Conservation (phyloP, 1,140 invertebrate genomes). For the Ganaspis sp. region DNA sequence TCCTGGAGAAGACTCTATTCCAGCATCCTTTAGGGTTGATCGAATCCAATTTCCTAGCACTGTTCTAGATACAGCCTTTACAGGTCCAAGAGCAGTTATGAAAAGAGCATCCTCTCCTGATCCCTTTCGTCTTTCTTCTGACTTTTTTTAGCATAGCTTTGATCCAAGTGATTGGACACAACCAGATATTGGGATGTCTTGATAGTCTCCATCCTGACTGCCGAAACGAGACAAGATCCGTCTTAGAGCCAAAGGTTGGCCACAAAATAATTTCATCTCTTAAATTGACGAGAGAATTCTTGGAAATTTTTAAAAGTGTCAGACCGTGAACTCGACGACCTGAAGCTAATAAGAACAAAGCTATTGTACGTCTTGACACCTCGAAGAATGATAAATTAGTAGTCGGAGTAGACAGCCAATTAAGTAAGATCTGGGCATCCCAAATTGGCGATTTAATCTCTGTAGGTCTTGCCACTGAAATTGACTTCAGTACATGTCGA, state of each 20-base stretch:
- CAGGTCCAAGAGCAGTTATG: constrained; percentile 37
- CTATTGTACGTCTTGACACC: constrained; percentile 52
- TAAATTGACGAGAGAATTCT: constrained; percentile 39
- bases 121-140: constrained; percentile 13
- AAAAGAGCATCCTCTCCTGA: constrained; percentile 32
- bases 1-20: constrained; percentile 3
- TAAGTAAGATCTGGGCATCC: too few species aligned
- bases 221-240: not conserved
- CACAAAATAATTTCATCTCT: constrained; percentile 51
- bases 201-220: constrained; percentile 27
- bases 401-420: too few species aligned
- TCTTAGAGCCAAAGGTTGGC: constrained; percentile 38
- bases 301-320: constrained; percentile 53
- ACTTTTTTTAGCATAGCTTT: constrained; percentile 38
- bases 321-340: constrained; percentile 58
- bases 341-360: constrained; percentile 57
- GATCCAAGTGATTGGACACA: constrained; percentile 35
- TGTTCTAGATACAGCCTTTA: constrained; percentile 46
- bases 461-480: too few species aligned
- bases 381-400: too few species aligned
- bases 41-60: constrained; percentile 48
- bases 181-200: constrained; percentile 30
- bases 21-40: too few species aligned
- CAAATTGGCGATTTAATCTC: too few species aligned
- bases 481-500: too few species aligned